Conservation (phyloP, 2,113 vertebrate genomes). For the Eudyptes chrysolophus region DNA sequence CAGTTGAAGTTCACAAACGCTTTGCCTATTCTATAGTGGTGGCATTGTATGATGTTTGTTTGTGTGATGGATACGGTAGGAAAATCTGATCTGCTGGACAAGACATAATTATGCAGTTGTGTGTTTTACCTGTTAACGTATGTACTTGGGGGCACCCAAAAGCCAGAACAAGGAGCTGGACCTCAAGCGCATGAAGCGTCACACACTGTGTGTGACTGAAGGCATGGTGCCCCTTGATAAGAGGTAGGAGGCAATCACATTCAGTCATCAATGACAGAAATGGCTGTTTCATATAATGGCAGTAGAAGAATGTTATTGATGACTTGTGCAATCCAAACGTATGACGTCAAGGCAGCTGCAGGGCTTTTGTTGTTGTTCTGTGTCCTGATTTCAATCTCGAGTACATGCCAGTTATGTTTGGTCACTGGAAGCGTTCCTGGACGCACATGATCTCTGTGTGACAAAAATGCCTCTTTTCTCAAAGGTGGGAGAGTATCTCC, state of each 20-base stretch:
- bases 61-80: neutral
- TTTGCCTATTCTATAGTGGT: neutral
- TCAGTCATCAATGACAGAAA: neutral
- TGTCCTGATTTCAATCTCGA: conserved; percentile 3
- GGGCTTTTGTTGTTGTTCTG: conserved; percentile 1
- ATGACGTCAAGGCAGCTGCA: neutral
- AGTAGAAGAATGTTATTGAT: neutral
- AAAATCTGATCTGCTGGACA: neutral
- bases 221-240: neutral
- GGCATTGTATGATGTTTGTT: neutral
- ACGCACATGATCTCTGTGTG: neutral
- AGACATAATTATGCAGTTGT: neutral
- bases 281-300: neutral
- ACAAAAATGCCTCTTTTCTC: neutral
- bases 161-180: neutral
- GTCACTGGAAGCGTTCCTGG: neutral
- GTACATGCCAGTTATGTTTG: neutral
- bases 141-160: neutral
- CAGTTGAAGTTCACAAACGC: neutral
- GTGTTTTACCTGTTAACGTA: neutral
- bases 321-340: conserved; percentile 6
- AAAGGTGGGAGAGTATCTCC: neutral
- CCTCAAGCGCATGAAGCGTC: neutral
- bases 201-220: neutral
- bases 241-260: neutral